These are phyloP conservation scores for Pedicia rivosa DNA, from an alignment of 2,888 invertebrate genomes.

Conservation along the genomic window DNA sequence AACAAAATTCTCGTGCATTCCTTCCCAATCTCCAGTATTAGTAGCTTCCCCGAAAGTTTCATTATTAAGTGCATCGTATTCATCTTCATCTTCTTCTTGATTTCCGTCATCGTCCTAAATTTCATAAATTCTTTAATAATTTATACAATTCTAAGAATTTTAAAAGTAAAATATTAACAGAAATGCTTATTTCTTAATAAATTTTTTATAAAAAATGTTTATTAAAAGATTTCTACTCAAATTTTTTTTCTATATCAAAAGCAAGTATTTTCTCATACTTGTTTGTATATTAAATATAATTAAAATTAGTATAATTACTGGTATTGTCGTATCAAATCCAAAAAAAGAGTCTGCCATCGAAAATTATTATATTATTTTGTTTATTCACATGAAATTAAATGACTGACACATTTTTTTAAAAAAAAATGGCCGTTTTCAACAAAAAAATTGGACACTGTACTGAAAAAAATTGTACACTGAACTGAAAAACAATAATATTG, in stretches of 20 bases:
- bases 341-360: conserved; percentile 80
- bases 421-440: too few species aligned
- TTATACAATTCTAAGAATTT: not conserved
- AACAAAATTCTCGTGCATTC: conserved; percentile 46
- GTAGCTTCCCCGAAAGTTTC: conserved; percentile 78
- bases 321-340: conserved; percentile 63
- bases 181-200: conserved; percentile 1
- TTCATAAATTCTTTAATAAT: conserved; percentile 6
- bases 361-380: conserved; percentile 39
- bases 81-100: conserved; percentile 55
- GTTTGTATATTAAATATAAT: not conserved
- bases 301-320: conserved; percentile 36
- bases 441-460: too few species aligned
- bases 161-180: not conserved
- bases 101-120: conserved; percentile 25
- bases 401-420: too few species aligned
- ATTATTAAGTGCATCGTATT: conserved; percentile 83
- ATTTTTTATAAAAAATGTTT: not conserved
- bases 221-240: too few species aligned
- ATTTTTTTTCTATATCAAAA: too few species aligned
- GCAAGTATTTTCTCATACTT: not conserved
- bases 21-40: conserved; percentile 58
- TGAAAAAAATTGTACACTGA: too few species aligned
- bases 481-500: too few species aligned
- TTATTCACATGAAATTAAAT: too few species aligned